Evolutionary conservation across 2,797 vertebrate genomes (phyloP).

Genomic region (Syngnathus acus): DNA sequence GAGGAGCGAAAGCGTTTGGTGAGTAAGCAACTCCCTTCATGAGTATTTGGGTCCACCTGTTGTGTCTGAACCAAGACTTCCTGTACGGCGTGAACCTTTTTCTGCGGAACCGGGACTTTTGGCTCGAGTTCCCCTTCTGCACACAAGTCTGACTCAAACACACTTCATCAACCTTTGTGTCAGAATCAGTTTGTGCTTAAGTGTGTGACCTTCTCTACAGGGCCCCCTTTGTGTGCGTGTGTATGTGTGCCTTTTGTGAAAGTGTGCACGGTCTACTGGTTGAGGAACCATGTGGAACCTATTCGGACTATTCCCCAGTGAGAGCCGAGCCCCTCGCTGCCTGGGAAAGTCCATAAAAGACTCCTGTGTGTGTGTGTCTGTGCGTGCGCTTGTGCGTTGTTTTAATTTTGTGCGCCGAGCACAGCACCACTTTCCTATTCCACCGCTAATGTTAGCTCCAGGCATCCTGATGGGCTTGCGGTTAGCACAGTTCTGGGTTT

Average conservation of each 20-base stretch:
- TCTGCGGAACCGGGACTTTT: conserved; percentile 7
- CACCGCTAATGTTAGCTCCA: background rate
- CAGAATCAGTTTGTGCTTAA: conserved; percentile 19
- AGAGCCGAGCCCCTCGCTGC: conserved; percentile 53
- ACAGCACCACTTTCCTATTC: background rate
- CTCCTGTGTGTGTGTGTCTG: conserved; percentile 57
- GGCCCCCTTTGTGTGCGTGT: conserved; percentile 11
- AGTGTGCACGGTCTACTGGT: conserved; percentile 49
- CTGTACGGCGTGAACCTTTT: conserved; percentile 5
- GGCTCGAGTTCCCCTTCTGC: background rate
- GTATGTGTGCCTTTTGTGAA: conserved; percentile 28
- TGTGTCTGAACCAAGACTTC: background rate
- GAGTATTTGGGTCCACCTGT: background rate
- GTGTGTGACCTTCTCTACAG: conserved; percentile 20
- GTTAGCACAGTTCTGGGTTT: background rate
- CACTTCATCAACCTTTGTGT: conserved; percentile 47
- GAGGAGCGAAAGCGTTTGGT: conserved; percentile 93
- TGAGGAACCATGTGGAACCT: conserved; percentile 76
- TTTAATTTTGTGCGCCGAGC: background rate
- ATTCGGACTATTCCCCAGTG: conserved; percentile 66
- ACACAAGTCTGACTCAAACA: background rate
- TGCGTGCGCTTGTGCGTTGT: background rate
- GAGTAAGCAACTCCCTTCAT: conserved; percentile 39
- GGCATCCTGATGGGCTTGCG: background rate
- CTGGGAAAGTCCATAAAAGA: conserved; percentile 77